Evolutionary conservation across 2,113 vertebrate species (phyloP), one percentile per base, ranked within the genome.

Genomic region (Cololabis saira): DNA sequence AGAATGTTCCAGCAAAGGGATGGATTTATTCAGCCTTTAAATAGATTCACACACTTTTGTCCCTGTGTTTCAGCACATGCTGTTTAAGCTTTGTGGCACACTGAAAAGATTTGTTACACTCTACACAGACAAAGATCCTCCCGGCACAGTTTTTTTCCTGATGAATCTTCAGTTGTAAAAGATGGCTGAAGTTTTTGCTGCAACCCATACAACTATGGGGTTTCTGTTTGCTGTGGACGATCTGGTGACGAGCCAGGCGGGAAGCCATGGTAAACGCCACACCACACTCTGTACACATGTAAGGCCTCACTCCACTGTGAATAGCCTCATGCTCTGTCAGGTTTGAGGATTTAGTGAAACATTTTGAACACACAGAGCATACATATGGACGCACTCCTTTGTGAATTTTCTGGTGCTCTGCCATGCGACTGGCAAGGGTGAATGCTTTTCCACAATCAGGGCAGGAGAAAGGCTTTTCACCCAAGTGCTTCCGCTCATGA

Each of bases 401-500:
- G 89, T 95, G 95, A 63, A 89, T 89, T 48, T 94, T 93, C 13
- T 89, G 91, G 81, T 95, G 95, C 75, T 95, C 94, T 0, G 88
- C 92, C 90, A 95, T 88, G 1, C 93, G 94, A 63, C 94, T 94
- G 4, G 93, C 92, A 40, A 94, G 84, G 37, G 92, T 91, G 19
- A 95, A 95, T 0, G 90, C 71, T 64, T 93, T 93, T 5, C 92
- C 92, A 1, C 93, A 93, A 65, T 92, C 91, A 0, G 93, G 87
- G 61, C 95, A 96, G 48, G 87, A 85, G 84, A 93, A 95, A 0
- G 95, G 95, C 67, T 90, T 89, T 44, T 93, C 93, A 0, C 94
- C 95, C 17, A 94, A 82, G 87, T 96, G 95, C 27, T 92, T 94
- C 13, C 94, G 93, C 69, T 95, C 93, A 16, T 96, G 95, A 13